phyloP scores from a whole-genome alignment of 2,797 vertebrate genomes.

The Phyllotis vaccarum region DNA sequence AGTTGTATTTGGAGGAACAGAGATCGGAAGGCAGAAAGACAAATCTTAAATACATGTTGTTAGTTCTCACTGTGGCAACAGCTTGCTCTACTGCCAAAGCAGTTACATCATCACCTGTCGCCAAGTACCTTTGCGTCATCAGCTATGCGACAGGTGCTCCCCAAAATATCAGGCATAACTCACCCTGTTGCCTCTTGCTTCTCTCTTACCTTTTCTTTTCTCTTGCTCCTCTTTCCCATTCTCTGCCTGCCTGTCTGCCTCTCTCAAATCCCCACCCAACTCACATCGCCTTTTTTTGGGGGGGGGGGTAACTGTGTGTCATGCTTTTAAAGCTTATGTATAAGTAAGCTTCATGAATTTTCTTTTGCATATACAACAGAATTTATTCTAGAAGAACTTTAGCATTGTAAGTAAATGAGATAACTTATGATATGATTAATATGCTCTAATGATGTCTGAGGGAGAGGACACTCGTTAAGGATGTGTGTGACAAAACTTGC shows the following conservation, averaged over 20 bases:
- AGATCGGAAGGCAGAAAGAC: neutral
- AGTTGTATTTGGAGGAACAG: neutral
- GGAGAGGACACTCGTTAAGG: constrained; percentile 29
- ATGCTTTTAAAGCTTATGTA: constrained; percentile 8
- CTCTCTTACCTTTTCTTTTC: neutral
- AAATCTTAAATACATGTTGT: neutral
- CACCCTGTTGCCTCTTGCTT: neutral
- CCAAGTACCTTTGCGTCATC: neutral
- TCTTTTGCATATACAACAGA: constrained; percentile 5
- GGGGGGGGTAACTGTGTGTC: too few relatives aligned
- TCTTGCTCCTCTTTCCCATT: neutral
- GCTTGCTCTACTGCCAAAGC: neutral
- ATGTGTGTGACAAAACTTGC: neutral
- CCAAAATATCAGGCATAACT: neutral
- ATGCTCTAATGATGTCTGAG: neutral
- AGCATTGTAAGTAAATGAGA: neutral
- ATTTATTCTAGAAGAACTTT: neutral
- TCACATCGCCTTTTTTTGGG: too few relatives aligned
- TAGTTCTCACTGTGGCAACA: neutral
- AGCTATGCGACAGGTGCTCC: neutral
- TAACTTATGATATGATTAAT: constrained; percentile 48
- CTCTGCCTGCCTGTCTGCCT: neutral
- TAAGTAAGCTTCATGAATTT: neutral
- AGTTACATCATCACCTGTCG: neutral
- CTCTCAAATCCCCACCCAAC: neutral